These are phyloP conservation scores for Ornithorhynchus anatinus DNA, from an alignment of 2,113 vertebrate genomes.

Conservation along the genomic window DNA sequence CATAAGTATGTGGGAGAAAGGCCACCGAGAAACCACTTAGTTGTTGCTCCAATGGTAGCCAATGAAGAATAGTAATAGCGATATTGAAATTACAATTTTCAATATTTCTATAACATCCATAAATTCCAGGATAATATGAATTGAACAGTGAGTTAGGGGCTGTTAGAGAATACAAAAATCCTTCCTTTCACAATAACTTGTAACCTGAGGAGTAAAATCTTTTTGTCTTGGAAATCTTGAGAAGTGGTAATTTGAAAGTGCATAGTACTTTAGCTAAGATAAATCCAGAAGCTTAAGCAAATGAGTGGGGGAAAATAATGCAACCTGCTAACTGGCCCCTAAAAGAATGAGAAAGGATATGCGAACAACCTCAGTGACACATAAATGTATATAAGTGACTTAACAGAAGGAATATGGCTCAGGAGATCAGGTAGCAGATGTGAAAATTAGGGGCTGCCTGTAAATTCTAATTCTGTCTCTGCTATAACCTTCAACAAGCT, in stretches of 20 bases:
- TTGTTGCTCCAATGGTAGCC: background rate
- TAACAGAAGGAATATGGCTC: background rate
- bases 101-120: background rate
- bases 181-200: background rate
- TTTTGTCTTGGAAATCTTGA: background rate
- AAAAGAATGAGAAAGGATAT: background rate
- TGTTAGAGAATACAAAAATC: background rate
- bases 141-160: background rate
- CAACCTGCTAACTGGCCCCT: background rate
- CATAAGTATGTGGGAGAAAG: too few relatives aligned
- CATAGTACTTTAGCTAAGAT: background rate
- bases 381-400: accelerated
- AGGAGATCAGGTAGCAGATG: too few relatives aligned
- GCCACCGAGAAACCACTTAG: too few relatives aligned
- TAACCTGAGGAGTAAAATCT: background rate
- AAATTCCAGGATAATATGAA: background rate
- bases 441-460: too few relatives aligned
- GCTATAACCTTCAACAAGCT: background rate
- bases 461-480: background rate
- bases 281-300: background rate
- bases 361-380: too few relatives aligned
- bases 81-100: accelerated
- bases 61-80: background rate
- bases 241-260: background rate
- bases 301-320: background rate